These are phyloP conservation scores for Trachelus stipa DNA, from an alignment of 2,888 invertebrate genomes.

Conservation along the genomic window DNA sequence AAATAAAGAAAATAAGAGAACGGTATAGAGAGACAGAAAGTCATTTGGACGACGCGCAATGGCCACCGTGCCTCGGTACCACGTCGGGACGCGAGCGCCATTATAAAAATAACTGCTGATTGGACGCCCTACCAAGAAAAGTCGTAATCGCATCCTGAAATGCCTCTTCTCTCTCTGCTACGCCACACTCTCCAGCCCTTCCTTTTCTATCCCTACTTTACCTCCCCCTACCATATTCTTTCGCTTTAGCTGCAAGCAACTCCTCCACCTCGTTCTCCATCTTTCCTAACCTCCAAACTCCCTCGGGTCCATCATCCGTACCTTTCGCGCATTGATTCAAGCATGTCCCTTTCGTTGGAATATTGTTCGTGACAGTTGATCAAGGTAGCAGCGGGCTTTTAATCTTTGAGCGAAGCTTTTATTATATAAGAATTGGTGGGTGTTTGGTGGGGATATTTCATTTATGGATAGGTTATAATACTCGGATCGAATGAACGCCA, in stretches of 20 bases:
- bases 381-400: background rate
- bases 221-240: constrained; percentile 12
- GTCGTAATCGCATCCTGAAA: constrained; percentile 66
- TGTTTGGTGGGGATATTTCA: background rate
- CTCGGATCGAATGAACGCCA: constrained; percentile 41
- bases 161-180: constrained; percentile 37
- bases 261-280: constrained; percentile 1
- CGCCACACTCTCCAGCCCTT: constrained; percentile 13
- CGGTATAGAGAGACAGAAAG: background rate
- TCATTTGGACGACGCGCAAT: constrained; percentile 27
- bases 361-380: background rate
- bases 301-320: background rate
- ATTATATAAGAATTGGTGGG: background rate
- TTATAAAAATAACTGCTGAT: constrained; percentile 67
- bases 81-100: constrained; percentile 52
- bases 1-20: background rate
- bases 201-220: constrained; percentile 13
- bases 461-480: background rate
- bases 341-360: too few species aligned
- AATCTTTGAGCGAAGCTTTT: background rate
- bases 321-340: background rate
- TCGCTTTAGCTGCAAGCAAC: constrained; percentile 9
- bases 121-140: constrained; percentile 66
- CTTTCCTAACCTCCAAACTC: background rate
- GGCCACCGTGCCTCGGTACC: constrained; percentile 41